Percentiles rank a stretch among this genome's conserved stretches.
Evolutionary conservation across 2,797 vertebrate genomes (phyloP).

Genomic region (Hypotaenidia philippensis): DNA sequence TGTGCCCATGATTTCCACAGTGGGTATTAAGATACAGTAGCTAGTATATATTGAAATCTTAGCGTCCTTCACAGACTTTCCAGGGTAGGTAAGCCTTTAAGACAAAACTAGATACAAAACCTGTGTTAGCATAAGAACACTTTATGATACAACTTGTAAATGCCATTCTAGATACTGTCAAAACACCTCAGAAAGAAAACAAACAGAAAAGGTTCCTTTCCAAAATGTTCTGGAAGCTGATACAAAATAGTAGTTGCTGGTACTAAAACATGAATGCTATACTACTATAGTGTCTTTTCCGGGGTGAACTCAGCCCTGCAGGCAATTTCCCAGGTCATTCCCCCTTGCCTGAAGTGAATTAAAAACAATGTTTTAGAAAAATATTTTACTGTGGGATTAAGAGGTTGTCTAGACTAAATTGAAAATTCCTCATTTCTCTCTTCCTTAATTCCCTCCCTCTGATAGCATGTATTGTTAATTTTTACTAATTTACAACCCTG

Average conservation of each 20-base stretch:
- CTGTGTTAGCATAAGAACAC: accelerated
- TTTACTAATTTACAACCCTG: neutral
- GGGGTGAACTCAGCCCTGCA: neutral
- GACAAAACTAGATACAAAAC: neutral
- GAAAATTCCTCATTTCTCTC: neutral
- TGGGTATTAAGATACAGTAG: neutral
- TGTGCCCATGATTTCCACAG: neutral
- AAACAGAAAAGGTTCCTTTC: neutral
- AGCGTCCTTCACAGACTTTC: neutral
- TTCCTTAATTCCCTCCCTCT: neutral
- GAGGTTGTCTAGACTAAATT: neutral
- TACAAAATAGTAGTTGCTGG: neutral
- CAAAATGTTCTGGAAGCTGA: neutral
- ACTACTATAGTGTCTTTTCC: neutral
- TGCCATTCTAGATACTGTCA: neutral
- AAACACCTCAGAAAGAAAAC: neutral
- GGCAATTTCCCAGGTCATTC: neutral
- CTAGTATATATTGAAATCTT: neutral
- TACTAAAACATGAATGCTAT: neutral
- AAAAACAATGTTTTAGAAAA: neutral
- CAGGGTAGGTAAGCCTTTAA: neutral
- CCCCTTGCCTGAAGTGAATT: neutral
- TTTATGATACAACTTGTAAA: neutral
- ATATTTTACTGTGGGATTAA: neutral
- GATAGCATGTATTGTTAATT: neutral